These are phyloP conservation scores for Sorex fumeus DNA, from an alignment of 2,113 vertebrate genomes.

Conservation along the genomic window DNA sequence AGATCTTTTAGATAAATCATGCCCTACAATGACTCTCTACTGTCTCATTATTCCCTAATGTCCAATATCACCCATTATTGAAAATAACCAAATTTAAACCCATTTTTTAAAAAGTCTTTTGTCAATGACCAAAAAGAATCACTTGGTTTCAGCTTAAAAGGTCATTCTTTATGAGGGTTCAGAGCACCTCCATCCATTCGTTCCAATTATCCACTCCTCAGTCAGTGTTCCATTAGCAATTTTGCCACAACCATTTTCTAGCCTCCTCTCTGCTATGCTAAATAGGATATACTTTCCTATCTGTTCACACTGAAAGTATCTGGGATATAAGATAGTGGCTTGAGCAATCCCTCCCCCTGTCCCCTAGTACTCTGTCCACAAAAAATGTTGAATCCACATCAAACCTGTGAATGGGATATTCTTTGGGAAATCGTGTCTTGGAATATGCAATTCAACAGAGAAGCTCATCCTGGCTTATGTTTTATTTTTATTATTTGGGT, in stretches of 20 bases:
- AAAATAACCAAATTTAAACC: slow-evolving; percentile 11
- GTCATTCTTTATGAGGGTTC: neutral
- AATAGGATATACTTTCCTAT: too few species aligned
- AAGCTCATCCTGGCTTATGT: too few species aligned
- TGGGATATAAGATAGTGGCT: neutral
- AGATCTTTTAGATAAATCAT: too few species aligned
- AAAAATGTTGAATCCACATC: neutral
- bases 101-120: neutral
- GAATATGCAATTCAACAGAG: neutral
- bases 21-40: neutral
- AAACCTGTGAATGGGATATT: neutral
- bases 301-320: too few species aligned
- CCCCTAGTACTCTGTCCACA: neutral
- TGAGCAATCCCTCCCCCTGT: neutral
- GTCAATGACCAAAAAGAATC: neutral
- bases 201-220: neutral
- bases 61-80: neutral
- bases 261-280: neutral
- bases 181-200: neutral
- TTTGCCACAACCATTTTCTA: neutral
- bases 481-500: too few species aligned
- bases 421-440: neutral
- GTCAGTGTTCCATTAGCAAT: neutral
- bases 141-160: neutral
- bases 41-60: neutral